Evolutionary conservation across 2,888 invertebrate genomes (phyloP).

Genomic region (Drosophila cognata): DNA sequence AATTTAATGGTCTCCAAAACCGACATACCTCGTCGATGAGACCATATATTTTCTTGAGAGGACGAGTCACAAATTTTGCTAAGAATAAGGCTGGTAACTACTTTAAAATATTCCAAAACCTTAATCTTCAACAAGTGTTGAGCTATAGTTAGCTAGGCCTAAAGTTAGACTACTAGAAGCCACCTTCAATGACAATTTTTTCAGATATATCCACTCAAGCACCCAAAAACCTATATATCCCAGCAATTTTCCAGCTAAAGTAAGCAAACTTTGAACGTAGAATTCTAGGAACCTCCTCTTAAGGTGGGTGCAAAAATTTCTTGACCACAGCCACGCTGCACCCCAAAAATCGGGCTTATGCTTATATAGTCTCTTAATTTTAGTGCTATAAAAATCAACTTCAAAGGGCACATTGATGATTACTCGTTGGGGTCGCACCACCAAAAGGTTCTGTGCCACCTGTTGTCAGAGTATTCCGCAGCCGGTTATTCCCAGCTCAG

Average conservation of each 20-base stretch:
- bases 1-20: not conserved
- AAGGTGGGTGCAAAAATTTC: no score
- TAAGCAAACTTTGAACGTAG: not conserved
- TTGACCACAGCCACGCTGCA: no score
- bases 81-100: fast-evolving
- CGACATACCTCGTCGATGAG: not conserved
- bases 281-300: not conserved
- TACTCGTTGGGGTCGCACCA: not conserved
- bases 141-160: not conserved
- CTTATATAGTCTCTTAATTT: not conserved
- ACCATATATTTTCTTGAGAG: not conserved
- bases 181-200: fast-evolving
- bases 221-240: not conserved
- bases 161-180: not conserved
- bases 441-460: not conserved
- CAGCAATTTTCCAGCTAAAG: not conserved
- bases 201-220: not conserved
- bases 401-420: not conserved
- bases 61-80: not conserved
- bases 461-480: not conserved
- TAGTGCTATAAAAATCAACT: not conserved
- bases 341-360: not conserved
- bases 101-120: not conserved
- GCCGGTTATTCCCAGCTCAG: not conserved
- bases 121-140: not conserved